Evolutionary conservation across 2,797 vertebrate species (phyloP).

Genomic region (Epinephelus coioides): DNA sequence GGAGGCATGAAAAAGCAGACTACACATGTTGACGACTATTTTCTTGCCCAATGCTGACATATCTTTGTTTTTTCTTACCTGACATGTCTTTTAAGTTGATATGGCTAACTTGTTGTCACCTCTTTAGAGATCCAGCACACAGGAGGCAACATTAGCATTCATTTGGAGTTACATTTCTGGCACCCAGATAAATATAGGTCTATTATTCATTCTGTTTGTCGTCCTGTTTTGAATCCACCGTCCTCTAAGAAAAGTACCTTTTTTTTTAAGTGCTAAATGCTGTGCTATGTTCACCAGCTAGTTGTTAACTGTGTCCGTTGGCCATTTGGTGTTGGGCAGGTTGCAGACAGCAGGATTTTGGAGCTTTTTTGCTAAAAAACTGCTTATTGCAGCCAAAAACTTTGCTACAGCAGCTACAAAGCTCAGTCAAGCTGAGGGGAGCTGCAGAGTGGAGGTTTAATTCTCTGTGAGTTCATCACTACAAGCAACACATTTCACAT

Average conservation of each 20-base stretch:
- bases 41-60: no score
- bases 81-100: no score
- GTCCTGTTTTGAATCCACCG: not conserved
- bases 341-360: not conserved
- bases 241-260: not conserved
- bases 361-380: not conserved
- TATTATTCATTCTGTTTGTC: not conserved
- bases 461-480: not conserved
- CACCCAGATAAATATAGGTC: no score
- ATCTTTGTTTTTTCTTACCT: no score
- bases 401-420: not conserved
- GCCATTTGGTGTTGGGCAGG: not conserved
- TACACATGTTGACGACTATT: no score
- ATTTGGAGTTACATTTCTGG: no score
- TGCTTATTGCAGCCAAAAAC: not conserved
- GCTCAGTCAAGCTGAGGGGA: not conserved
- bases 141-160: no score
- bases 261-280: not conserved
- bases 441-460: no score
- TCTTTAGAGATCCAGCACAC: no score
- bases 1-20: no score
- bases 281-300: not conserved
- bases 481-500: not conserved
- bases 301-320: not conserved
- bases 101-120: no score